Evolutionary conservation across 2,113 vertebrate species (phyloP).

Genomic region (Heterotis niloticus): DNA sequence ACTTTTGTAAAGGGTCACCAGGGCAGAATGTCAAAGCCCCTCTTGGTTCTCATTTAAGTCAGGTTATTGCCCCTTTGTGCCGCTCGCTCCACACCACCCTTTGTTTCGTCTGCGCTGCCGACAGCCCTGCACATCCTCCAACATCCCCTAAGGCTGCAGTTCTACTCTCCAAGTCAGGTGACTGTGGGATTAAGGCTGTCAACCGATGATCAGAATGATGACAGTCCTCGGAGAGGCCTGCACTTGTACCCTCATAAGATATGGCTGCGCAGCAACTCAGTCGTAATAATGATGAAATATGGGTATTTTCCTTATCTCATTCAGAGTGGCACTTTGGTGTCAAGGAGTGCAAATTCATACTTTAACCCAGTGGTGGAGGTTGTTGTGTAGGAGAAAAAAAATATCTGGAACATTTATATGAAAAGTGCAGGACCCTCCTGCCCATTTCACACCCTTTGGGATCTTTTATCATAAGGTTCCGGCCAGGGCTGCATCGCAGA

Average conservation of each 20-base stretch:
- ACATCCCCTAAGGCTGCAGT: background rate
- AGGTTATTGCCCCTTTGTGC: background rate
- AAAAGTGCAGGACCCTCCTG: background rate
- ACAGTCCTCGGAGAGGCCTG: background rate
- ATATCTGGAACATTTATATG: background rate
- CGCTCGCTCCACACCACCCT: background rate
- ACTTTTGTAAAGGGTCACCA: background rate
- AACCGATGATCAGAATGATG: background rate
- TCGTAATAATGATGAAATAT: constrained; percentile 18
- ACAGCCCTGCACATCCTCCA: background rate
- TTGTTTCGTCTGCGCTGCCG: background rate
- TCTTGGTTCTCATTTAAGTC: background rate
- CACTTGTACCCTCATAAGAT: constrained; percentile 5
- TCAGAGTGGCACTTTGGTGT: background rate
- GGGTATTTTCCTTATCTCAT: background rate
- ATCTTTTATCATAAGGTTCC: background rate
- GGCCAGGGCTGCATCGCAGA: background rate
- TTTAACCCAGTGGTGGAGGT: background rate
- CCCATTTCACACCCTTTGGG: background rate
- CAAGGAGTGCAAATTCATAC: background rate
- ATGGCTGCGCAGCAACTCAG: background rate
- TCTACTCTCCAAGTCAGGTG: background rate
- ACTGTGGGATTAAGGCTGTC: no score
- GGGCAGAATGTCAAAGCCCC: background rate
- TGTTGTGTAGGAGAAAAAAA: background rate